Percentiles rank a stretch among this genome's conserved stretches.
Evolutionary conservation across 2,797 vertebrate species (phyloP).

Genomic region (Podargus strigoides): DNA sequence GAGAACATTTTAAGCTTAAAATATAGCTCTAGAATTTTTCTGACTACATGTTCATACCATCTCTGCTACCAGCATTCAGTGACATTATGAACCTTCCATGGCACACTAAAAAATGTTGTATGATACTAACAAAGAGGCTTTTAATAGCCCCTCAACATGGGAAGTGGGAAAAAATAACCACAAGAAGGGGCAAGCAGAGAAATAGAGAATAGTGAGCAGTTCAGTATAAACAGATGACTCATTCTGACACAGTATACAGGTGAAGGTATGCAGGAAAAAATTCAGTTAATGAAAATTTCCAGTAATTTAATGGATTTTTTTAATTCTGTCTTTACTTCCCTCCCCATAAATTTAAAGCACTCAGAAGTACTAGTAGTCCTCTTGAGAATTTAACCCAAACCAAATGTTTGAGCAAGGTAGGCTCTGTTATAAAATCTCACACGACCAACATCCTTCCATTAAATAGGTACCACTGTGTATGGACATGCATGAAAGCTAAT

Average conservation of each 20-base stretch:
- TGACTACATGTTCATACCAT: neutral
- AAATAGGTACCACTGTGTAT: neutral
- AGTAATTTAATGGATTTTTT: slow-evolving; percentile 27
- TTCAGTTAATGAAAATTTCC: slow-evolving; percentile 2
- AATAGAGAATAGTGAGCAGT: neutral
- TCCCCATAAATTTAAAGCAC: slow-evolving; percentile 2
- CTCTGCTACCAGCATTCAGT: slow-evolving; percentile 1
- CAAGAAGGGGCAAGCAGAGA: neutral
- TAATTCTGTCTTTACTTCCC: neutral
- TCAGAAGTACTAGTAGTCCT: slow-evolving; percentile 4
- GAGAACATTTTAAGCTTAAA: neutral
- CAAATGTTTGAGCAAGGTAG: slow-evolving; percentile 24
- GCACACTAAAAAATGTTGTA: neutral
- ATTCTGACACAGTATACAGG: neutral
- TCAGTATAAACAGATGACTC: neutral
- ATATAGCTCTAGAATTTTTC: neutral
- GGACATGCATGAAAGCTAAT: neutral
- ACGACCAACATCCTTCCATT: neutral
- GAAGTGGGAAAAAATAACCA: neutral
- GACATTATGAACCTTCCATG: neutral
- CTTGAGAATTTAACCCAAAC: slow-evolving; percentile 17
- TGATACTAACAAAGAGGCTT: slow-evolving; percentile 8
- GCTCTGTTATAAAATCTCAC: neutral
- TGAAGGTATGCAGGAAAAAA: neutral
- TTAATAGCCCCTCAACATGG: neutral